Conservation (phyloP, 2,888 invertebrate genomes). For the Camptogramma bilineatum region DNA sequence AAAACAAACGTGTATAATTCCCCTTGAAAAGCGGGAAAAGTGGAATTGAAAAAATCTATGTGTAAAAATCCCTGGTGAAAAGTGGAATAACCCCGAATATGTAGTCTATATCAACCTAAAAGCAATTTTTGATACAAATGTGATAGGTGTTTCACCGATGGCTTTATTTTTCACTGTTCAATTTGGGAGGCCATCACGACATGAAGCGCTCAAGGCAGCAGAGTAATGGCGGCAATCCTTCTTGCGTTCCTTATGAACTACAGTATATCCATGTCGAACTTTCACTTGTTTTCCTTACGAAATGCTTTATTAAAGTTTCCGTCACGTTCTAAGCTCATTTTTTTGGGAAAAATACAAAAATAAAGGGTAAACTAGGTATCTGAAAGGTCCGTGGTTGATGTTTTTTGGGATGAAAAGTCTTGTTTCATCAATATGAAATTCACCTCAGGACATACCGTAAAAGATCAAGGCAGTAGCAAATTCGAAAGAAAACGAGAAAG, state of each 20-base stretch:
- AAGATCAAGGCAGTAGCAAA: too few relatives aligned
- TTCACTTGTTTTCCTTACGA: constrained; percentile 55
- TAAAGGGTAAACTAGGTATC: not conserved
- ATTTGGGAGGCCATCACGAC: constrained; percentile 30
- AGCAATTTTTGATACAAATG: not conserved
- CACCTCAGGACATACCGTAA: too few relatives aligned
- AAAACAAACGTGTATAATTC: too few relatives aligned
- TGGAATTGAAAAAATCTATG: too few relatives aligned
- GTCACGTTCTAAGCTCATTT: not conserved
- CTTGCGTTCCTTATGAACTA: constrained; percentile 72
- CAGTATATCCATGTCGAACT: constrained; percentile 76
- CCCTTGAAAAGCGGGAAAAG: too few relatives aligned
- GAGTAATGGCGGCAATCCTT: constrained; percentile 75
- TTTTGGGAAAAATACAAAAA: not conserved
- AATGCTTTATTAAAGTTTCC: constrained; percentile 25
- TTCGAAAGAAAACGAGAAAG: too few relatives aligned
- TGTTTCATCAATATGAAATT: too few relatives aligned
- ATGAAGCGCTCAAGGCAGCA: constrained; percentile 59
- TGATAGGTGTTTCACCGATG: constrained; percentile 1
- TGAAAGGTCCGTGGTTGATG: not conserved
- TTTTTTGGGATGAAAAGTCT: not conserved
- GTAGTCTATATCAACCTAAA: not conserved
- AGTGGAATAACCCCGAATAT: too few relatives aligned
- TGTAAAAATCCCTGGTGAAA: too few relatives aligned
- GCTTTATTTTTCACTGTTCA: constrained; percentile 30